Percentiles rank a stretch among this genome's conserved stretches.
phyloP scores from a whole-genome alignment of 2,797 vertebrate species.

The Sebastes taczanowskii region DNA sequence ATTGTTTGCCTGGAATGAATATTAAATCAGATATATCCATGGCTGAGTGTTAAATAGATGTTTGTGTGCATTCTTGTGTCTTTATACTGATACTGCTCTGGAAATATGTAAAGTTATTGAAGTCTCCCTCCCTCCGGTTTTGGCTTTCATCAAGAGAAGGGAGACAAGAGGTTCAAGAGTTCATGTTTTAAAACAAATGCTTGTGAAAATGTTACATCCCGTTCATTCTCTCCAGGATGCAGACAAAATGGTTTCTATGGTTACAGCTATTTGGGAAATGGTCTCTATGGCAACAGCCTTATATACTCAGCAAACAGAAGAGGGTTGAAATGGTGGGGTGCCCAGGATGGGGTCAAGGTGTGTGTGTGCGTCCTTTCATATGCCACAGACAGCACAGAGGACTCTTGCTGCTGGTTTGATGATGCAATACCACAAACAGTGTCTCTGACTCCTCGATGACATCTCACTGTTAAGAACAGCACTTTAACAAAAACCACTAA shows the following conservation, averaged over 20 bases:
- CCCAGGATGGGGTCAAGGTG: slow-evolving; percentile 12
- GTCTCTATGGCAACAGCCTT: slow-evolving; percentile 77
- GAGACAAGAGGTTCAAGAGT: slow-evolving; percentile 61
- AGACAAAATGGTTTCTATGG: slow-evolving; percentile 73
- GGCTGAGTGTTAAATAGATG: background rate
- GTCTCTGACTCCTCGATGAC: background rate
- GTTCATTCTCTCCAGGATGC: slow-evolving; percentile 29
- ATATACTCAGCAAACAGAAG: slow-evolving; percentile 48
- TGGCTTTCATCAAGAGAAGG: slow-evolving; percentile 25
- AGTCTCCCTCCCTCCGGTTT: background rate
- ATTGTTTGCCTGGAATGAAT: background rate
- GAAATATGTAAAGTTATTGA: background rate
- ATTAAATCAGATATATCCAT: background rate
- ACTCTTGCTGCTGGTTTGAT: slow-evolving; percentile 8
- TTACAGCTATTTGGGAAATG: slow-evolving; percentile 65
- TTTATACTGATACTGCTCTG: background rate
- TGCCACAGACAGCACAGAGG: slow-evolving; percentile 10
- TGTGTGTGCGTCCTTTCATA: slow-evolving; percentile 8
- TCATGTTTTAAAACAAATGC: slow-evolving; percentile 45
- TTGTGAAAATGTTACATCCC: slow-evolving; percentile 21
- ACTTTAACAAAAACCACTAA: slow-evolving; percentile 42
- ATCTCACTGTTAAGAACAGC: background rate
- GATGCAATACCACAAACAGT: background rate
- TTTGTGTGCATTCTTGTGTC: background rate
- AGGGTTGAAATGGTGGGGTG: slow-evolving; percentile 30